Conservation (phyloP, 2,113 vertebrate genomes). For the Aptenodytes forsteri region DNA sequence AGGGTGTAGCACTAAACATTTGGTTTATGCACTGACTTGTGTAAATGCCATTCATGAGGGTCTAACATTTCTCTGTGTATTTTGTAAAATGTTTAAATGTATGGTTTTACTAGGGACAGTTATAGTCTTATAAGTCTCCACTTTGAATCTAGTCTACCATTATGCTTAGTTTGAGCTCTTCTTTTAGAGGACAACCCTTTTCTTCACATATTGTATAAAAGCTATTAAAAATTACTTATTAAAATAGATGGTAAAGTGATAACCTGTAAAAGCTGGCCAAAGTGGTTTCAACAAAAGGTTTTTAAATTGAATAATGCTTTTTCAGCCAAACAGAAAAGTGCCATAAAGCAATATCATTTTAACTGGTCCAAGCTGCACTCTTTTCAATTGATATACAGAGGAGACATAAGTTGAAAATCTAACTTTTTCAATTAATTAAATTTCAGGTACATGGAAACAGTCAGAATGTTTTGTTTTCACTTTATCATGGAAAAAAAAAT, state of each 20-base stretch:
- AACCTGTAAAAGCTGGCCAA: neutral
- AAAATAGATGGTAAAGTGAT: neutral
- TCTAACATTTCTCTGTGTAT: neutral
- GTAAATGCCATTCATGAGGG: neutral
- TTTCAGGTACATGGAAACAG: neutral
- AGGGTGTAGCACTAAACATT: neutral
- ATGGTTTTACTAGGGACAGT: neutral
- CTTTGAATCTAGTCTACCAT: neutral
- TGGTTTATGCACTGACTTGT: neutral
- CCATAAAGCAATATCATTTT: neutral
- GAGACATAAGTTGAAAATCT: neutral
- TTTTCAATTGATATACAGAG: neutral
- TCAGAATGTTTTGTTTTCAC: neutral
- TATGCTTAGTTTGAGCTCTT: neutral
- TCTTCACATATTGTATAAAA: neutral
- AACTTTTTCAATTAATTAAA: neutral
- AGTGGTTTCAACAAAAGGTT: neutral
- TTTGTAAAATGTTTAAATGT: neutral
- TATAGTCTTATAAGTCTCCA: neutral
- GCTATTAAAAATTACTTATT: neutral
- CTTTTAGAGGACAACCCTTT: neutral
- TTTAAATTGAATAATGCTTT: neutral
- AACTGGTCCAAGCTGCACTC: neutral
- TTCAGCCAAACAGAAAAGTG: neutral
- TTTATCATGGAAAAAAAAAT: neutral